Evolutionary conservation across 2,888 invertebrate genomes (phyloP).

Genomic region (Lycaena phlaeas): DNA sequence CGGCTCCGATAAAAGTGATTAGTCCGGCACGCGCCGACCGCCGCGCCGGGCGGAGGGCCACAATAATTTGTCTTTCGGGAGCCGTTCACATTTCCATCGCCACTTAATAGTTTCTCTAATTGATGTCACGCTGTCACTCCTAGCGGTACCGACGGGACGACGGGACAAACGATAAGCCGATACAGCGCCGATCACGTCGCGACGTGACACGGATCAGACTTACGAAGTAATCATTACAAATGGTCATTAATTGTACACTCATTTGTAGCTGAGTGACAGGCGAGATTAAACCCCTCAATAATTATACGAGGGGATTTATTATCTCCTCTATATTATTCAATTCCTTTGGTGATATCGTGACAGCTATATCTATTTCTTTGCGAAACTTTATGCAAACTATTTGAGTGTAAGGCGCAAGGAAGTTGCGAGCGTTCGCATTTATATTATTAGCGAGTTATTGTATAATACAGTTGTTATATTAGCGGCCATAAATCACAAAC

Average conservation of each 20-base stretch:
- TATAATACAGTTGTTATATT: slow-evolving; percentile 5
- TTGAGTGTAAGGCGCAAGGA: too few species aligned
- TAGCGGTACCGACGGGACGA: slow-evolving; percentile 10
- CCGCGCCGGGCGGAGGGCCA: slow-evolving; percentile 15
- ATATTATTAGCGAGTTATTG: slow-evolving; percentile 5
- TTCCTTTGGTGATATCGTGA: too few species aligned
- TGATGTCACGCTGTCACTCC: slow-evolving; percentile 35
- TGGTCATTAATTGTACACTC: slow-evolving; percentile 5
- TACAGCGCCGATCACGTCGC: slow-evolving; percentile 10
- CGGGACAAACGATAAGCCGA: slow-evolving; percentile 17
- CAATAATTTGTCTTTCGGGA: slow-evolving; percentile 21
- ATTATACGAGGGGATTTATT: too few species aligned
- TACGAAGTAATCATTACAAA: neutral
- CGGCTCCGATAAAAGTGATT: slow-evolving; percentile 5
- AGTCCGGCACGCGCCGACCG: slow-evolving; percentile 15
- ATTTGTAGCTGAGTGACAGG: too few species aligned
- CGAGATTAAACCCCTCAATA: too few species aligned
- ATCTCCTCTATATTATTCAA: too few species aligned
- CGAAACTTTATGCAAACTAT: too few species aligned
- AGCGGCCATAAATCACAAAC: neutral
- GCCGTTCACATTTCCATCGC: slow-evolving; percentile 47
- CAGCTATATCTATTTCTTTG: too few species aligned
- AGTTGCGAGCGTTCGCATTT: neutral
- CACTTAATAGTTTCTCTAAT: slow-evolving; percentile 52
- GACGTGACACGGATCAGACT: slow-evolving; percentile 3